Evolutionary conservation across 2,113 vertebrate genomes (phyloP), one percentile per base, ranked within the genome.

Genomic region (Monarcha castaneiventris): DNA sequence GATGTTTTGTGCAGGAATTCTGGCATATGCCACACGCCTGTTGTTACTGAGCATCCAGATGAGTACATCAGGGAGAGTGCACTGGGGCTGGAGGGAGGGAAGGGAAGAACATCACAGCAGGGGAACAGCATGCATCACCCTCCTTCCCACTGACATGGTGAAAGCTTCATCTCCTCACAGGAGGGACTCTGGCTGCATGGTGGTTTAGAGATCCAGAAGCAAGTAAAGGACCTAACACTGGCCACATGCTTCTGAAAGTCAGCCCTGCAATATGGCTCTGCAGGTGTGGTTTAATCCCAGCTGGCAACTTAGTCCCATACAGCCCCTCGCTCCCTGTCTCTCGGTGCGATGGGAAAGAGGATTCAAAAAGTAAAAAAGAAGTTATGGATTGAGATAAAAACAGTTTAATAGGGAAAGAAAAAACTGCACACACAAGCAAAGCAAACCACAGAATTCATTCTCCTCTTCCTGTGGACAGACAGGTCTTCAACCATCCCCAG

Each of bases 31-130:
- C 90, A 99, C 95, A 23, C 98, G 97, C 79, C 97, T 98, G 44
- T 80, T 98, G 44, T 98, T 98, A 51, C 97, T 98, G 88, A 99
- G 89, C 98, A 99, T 98, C 99, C 99, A 99, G 58, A 99, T 52
- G 20, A 99, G 98, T n/a, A 98, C 98, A 32, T 99, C 99, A 0
- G 99, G 99, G 59, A 99, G 97, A 11, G 98, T 98, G 64, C 97
- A 98, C 96, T 99, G 99, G 13, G 99, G 99, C 99, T 99, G 97
- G 22, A 59, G 51, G 52, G 19, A 86, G n/a, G 26, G 37, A 72
- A 46, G 41, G n/a, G 35, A 68, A 41, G 41, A 74, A 59, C 0
- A 2, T 54, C 12, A 32, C n/a, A 48, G 67, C 44, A 79, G n/a
- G 68, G 30, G 15, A 72, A 63, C n/a, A 90, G 18, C 41, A 64